Percentiles rank a stretch among this genome's conserved stretches.
These are phyloP conservation scores for Cancer borealis DNA, from an alignment of 2,888 invertebrate genomes.

Conservation along the genomic window DNA sequence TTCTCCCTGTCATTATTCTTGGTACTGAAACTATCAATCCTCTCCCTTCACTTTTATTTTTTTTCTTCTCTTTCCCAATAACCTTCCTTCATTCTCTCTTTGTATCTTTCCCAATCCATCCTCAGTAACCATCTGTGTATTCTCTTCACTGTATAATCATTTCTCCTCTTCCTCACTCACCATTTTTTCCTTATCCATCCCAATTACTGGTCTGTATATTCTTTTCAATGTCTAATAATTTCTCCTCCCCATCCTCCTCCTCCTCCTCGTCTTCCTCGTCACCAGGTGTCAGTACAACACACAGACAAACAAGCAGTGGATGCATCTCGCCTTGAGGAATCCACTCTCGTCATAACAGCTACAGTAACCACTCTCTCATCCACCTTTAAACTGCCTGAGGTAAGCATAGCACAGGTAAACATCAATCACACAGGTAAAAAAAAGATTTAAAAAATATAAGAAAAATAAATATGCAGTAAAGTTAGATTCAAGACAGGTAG, in stretches of 20 bases:
- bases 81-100: neutral
- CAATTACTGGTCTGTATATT: neutral
- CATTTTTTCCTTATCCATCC: neutral
- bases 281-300: constrained; percentile 51
- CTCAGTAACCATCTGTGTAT: neutral
- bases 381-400: constrained; percentile 50
- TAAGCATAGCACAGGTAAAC: neutral
- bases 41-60: neutral
- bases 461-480: neutral
- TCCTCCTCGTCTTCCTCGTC: too few relatives aligned
- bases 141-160: neutral
- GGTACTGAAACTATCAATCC: neutral
- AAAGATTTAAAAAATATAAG: neutral
- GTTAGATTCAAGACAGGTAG: neutral
- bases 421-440: neutral
- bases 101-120: neutral
- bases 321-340: neutral
- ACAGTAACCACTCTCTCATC: constrained; percentile 26
- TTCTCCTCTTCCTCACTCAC: neutral
- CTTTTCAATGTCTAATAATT: too few relatives aligned
- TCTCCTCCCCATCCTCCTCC: too few relatives aligned
- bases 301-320: constrained; percentile 48
- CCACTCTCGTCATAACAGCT: constrained; percentile 53
- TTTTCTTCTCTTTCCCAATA: neutral
- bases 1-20: neutral